Evolutionary conservation across 2,888 invertebrate species (phyloP), one percentile per base, ranked within the genome.

Genomic region (Cyclophora albipunctata): DNA sequence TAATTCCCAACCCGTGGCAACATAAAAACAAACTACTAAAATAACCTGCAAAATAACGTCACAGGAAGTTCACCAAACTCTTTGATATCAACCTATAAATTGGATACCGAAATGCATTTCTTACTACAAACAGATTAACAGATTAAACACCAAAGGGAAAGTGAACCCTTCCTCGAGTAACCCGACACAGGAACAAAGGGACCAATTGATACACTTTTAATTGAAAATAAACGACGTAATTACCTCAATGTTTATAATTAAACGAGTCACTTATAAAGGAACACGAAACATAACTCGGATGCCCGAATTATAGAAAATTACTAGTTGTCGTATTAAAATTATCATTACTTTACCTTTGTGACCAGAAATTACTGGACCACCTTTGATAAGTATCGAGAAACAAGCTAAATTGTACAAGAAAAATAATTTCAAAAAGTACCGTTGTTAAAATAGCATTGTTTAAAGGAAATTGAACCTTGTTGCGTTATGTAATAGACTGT

Each of bases 231-330:
- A 71, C 65, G 69, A 63, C 51, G 58, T 70, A 76, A 78, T 77
- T 73, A 73, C 66, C 60, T 50, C 53, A 69, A 70, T 71, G 72
- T 62, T 66, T 69, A 64, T 75, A 75, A 81, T 82, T 78, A 80
- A 75, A 75, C 69, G 74, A 68, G 74, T 72, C 69, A 67, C 70
- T 67, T 66, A 52, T 33, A 43, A 58, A 57, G 43, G 7, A 43
- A 43, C 20, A 33, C 71, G 71, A 67, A 73, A 67, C 66, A 57
- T 20, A 20, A 20, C 20, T 20, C 20, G 20, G 20, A 20, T 20
- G 20, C 20, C 62, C 64, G 69, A 73, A 79, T 82, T 78, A 75
- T 72, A 75, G 63, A 53, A 77, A 82, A 83, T 81, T 80, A 71
- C 76, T 68, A 64, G 73, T 71, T 77, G 64, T 67, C 63, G 58